Percentiles rank a stretch among this genome's conserved stretches.
These are phyloP conservation scores for Rallus crepitans DNA, from an alignment of 2,797 vertebrate genomes.

Conservation along the genomic window DNA sequence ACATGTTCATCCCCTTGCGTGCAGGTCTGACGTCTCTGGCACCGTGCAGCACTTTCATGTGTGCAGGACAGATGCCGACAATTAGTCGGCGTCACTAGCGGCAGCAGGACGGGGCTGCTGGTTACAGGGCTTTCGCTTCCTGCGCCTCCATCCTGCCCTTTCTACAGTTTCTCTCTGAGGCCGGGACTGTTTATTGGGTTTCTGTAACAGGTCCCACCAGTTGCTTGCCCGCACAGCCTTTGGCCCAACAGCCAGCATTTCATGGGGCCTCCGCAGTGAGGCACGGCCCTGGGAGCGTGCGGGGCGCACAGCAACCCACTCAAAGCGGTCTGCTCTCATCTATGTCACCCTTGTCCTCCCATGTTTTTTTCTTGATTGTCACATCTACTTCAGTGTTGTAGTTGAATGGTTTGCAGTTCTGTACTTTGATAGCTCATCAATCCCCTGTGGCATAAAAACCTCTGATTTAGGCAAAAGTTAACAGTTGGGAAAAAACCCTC, in stretches of 20 bases:
- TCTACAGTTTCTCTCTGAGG: background rate
- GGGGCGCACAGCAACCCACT: background rate
- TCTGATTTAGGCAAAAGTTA: background rate
- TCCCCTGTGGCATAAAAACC: background rate
- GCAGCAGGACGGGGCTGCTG: background rate
- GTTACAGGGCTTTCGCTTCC: background rate
- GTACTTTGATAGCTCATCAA: background rate
- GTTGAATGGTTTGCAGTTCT: background rate
- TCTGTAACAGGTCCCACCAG: background rate
- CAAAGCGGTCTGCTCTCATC: background rate
- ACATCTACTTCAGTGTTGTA: background rate
- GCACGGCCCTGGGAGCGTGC: fast-evolving
- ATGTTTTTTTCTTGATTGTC: background rate
- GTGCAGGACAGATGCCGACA: background rate
- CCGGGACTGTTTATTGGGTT: background rate
- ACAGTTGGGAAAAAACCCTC: background rate
- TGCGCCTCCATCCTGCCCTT: background rate
- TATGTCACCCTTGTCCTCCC: fast-evolving
- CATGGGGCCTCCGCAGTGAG: background rate
- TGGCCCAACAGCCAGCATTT: background rate
- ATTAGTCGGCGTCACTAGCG: fast-evolving
- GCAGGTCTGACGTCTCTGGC: background rate
- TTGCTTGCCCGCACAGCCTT: background rate
- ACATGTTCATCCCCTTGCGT: no score
- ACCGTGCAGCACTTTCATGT: background rate